Percentiles rank a stretch among this genome's conserved stretches.
These are phyloP conservation scores for Gallinago solitaria DNA, from an alignment of 2,797 vertebrate genomes.

Conservation along the genomic window DNA sequence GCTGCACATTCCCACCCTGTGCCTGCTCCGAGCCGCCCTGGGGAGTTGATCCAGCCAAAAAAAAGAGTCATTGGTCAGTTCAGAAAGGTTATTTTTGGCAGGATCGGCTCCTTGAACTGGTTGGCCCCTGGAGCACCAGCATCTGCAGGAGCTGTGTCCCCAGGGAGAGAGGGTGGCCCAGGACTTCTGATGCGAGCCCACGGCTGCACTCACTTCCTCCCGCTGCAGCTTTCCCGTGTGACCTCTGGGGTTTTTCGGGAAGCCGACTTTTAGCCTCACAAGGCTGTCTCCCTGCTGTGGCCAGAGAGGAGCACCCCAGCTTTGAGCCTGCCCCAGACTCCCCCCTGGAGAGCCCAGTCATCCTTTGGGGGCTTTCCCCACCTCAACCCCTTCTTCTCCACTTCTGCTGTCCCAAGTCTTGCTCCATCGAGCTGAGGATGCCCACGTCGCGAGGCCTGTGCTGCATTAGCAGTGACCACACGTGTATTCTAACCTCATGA, in stretches of 20 bases:
- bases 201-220: not conserved
- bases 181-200: not conserved
- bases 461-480: accelerated
- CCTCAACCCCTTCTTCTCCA: not conserved
- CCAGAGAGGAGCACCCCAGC: not conserved
- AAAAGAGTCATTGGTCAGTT: not conserved
- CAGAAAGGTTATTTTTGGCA: not conserved
- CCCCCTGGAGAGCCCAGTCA: not conserved
- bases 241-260: not conserved
- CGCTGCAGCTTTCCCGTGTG: not conserved
- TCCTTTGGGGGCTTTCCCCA: not conserved
- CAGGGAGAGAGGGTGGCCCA: not conserved
- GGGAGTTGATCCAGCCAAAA: not conserved
- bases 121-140: not conserved
- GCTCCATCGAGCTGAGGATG: not conserved
- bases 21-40: not conserved
- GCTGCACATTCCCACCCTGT: not conserved
- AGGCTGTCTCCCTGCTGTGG: not conserved
- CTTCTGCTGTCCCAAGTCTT: not conserved
- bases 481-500: accelerated
- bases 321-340: not conserved
- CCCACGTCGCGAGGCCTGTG: not conserved
- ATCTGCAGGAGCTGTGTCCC: not conserved
- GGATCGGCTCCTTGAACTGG: not conserved
- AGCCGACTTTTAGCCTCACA: not conserved